Base-by-base conservation (phyloP, 2,113 vertebrate genomes). In the Chaetura pelagica region DNA sequence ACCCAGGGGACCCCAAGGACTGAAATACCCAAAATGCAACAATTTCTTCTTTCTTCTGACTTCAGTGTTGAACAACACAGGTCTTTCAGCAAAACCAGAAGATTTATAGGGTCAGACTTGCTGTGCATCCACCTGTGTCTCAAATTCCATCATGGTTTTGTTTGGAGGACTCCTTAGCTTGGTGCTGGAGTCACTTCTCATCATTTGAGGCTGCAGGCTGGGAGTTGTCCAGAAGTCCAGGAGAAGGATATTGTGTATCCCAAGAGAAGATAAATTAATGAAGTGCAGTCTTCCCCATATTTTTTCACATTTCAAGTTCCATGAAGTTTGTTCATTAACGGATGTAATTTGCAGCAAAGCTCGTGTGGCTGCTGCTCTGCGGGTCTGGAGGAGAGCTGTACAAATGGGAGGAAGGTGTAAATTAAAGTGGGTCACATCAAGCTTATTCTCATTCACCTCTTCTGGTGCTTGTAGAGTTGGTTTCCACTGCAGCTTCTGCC, bases 371-470 rank as follows among this genome's bases (percentile, higher is more conserved):
- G 84, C 58, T 46, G 32, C 49, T 51, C 86, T 13, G 48, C 0
- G 0, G 58, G 62, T 87, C 91, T 77, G 78, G 78, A 85, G 90
- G 34, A 89, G 61, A 77, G 71, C 32, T 89, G 59, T 12, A 19
- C 1, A 4, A 34, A 55, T 83, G 71, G 46, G 59, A 80, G 26
- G 46, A 93, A 88, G 46, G 84, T 80, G 51, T 52, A 80, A 95
- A 96, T 94, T 86, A 83, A 91, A 95, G 17, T 40, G 66, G 79
- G 68, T 92, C 85, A 71, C 38, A 77, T 55, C 51, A 54, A 83
- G 55, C 83, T 77, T 62, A 85, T 80, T 84, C 85, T 84, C 73
- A 94, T 93, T 93, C 68, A 66, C 44, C 59, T 93, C 54, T 91
- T 91, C 69, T 0, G 0, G 35, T 26, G 6, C 72, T 83, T 80